Base-by-base conservation (phyloP, 64 coral and sea anemone species). In the Stichodactyla helianthus region DNA sequence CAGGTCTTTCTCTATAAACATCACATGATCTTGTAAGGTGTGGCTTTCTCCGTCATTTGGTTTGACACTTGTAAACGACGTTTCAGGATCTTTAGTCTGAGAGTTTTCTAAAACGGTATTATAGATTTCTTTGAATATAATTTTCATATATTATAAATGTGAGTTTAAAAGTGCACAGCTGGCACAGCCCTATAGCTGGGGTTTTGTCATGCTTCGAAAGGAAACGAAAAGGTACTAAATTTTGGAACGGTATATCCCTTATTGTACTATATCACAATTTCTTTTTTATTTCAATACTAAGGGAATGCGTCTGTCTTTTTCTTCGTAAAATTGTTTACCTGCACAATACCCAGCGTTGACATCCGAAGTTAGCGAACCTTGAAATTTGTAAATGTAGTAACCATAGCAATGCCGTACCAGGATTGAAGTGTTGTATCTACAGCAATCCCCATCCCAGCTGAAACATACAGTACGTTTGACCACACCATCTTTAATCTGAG, bases 381-480 rank as follows among this genome's bases (percentile, higher is more conserved):
- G 60, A 13, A 74, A 19, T 51, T 77, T 86, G 62, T 86, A 86
- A 12, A 86, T 51, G 55, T 86, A 68, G 85, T 71, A 86, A 16
- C 85, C 85, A 76, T 86, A 20, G 35, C 85, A 86, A 74, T 22
- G 22, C 16, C 62, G 18, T 8, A 86, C 85, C 7, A 51, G 68
- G 11, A 68, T 68, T 68, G 15, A 19, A 6, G 64, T 51, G 11
- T 86, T 53, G 35, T 62, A 44, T 13, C 13, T 51, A 54, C 85
- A 86, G 61, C 85, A 86, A 52, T 76, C 51, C 50, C 15, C 61
- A 77, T 86, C 25, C 85, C 64, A 76, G 22, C 68, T 68, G 18
- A 86, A 86, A 19, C 64, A 86, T 44, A 86, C 85, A 10, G 62
- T 86, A 16, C 62, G 85, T 18, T 86, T 6, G 15, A 86, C 85